These are phyloP conservation scores for Callospermophilus lateralis DNA, from an alignment of 2,113 vertebrate species.

Conservation along the genomic window DNA sequence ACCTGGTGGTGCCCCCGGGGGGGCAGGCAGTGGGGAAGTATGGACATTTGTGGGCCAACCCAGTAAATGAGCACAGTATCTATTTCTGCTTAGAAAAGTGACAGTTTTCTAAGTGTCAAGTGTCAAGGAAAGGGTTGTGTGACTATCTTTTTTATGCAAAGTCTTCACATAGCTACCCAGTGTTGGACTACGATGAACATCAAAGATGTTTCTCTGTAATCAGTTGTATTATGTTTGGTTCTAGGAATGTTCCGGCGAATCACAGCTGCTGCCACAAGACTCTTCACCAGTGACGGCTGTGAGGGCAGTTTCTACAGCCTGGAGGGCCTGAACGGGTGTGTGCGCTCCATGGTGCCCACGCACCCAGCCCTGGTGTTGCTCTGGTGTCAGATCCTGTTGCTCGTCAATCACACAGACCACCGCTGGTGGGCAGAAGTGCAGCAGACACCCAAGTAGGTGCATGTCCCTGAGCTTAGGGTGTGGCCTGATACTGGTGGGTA, in stretches of 20 bases:
- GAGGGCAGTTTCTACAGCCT: conserved; percentile 92
- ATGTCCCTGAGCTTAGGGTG: too few relatives aligned
- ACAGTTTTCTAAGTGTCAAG: background rate
- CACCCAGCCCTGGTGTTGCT: conserved; percentile 98
- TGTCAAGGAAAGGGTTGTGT: background rate
- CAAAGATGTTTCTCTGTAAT: background rate
- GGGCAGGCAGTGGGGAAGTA: too few relatives aligned
- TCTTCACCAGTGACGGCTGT: conserved; percentile 92
- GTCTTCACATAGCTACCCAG: background rate
- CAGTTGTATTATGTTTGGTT: conserved; percentile 18
- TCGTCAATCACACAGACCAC: conserved; percentile 98
- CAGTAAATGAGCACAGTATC: background rate
- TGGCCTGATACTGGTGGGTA: accelerated
- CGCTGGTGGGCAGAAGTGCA: conserved; percentile 98
- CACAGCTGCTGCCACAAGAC: conserved; percentile 94
- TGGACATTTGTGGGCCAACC: background rate
- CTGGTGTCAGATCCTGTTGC: conserved; percentile 98
- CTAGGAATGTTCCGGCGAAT: conserved; percentile 98
- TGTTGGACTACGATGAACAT: accelerated
- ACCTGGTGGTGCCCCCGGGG: background rate
- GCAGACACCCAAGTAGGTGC: conserved; percentile 95
- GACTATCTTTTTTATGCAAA: accelerated
- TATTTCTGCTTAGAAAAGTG: background rate
- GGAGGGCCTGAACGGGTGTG: conserved; percentile 92
- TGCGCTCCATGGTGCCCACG: conserved; percentile 95